Evolutionary conservation across 2,113 vertebrate species (phyloP).

Genomic region (Bubo bubo): DNA sequence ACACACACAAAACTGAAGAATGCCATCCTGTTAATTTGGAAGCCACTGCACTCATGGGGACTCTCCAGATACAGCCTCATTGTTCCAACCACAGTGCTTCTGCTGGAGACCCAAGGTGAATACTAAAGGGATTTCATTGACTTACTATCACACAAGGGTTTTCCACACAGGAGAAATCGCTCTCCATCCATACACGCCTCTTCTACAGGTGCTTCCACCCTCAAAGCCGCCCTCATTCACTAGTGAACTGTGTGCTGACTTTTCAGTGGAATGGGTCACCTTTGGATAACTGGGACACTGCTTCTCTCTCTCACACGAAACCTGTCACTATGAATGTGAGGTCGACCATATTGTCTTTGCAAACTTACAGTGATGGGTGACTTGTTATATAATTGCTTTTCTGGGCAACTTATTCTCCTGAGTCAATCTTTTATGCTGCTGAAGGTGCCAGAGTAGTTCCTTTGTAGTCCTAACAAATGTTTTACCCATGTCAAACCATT

Average conservation of each 20-base stretch:
- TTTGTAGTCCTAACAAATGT: not conserved
- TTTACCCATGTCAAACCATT: not conserved
- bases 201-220: not conserved
- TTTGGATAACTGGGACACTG: not conserved
- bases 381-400: not conserved
- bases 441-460: not conserved
- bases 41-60: not conserved
- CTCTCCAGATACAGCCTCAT: not conserved
- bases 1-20: not conserved
- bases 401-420: not conserved
- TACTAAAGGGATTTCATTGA: not conserved
- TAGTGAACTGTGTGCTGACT: not conserved
- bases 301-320: not conserved
- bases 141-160: not conserved
- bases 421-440: not conserved
- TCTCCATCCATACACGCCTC: not conserved
- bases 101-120: not conserved
- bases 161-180: not conserved
- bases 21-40: not conserved
- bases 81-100: fast-evolving
- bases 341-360: not conserved
- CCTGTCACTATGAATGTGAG: not conserved
- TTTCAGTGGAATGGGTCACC: not conserved
- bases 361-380: not conserved
- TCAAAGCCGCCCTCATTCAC: not conserved